Percentiles rank a stretch among this genome's conserved stretches.
These are phyloP conservation scores for Hirudo medicinalis DNA, from an alignment of 1,140 invertebrate species.

Conservation along the genomic window DNA sequence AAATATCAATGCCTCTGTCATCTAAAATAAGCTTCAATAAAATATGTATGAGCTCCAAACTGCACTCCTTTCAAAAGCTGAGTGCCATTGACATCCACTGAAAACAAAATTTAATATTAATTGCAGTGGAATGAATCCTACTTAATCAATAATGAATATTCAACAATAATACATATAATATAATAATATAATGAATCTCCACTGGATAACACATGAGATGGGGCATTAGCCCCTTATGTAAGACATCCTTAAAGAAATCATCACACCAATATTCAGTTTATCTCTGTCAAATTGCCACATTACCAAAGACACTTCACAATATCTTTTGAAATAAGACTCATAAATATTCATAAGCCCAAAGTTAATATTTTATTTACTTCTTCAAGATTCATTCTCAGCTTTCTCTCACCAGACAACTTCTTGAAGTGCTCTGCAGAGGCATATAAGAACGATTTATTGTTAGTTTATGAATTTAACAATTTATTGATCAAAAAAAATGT, in stretches of 20 bases:
- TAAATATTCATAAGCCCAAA: not conserved
- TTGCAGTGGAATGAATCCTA: not conserved
- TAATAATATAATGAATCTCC: too few species aligned
- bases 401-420: not conserved
- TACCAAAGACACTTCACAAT: not conserved
- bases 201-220: not conserved
- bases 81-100: slow-evolving; percentile 10
- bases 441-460: not conserved
- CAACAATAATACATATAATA: too few species aligned
- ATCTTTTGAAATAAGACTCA: not conserved
- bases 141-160: not conserved
- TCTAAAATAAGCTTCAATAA: too few species aligned
- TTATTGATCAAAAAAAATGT: not conserved
- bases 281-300: not conserved
- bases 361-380: not conserved
- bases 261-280: not conserved
- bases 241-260: not conserved
- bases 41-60: too few species aligned
- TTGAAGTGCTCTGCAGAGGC: not conserved
- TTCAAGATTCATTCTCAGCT: slow-evolving; percentile 11
- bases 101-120: not conserved
- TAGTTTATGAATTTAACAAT: not conserved
- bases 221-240: not conserved
- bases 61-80: not conserved
- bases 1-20: too few species aligned